Evolutionary conservation across 2,888 invertebrate genomes (phyloP).

Genomic region (Balanococcus diminutus): DNA sequence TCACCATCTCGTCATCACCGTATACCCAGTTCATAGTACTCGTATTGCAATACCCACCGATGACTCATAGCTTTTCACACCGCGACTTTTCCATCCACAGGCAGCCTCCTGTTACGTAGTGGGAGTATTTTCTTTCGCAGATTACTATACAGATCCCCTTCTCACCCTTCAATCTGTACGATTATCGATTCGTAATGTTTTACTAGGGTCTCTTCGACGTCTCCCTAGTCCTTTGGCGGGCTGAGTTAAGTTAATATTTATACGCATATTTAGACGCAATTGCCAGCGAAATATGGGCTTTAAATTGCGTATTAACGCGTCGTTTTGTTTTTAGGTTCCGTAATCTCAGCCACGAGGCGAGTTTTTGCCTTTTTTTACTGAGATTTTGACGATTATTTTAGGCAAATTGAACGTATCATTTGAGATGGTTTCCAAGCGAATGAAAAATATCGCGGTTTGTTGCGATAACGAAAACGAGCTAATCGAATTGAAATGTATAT

Average conservation of each 20-base stretch:
- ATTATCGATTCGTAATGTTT: neutral
- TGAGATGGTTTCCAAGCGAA: neutral
- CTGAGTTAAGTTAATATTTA: neutral
- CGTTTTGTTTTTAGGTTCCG: neutral
- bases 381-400: neutral
- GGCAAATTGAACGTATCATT: neutral
- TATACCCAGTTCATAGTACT: neutral
- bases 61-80: conserved; percentile 31
- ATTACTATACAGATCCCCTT: neutral
- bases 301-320: neutral
- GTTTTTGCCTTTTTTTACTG: neutral
- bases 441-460: neutral
- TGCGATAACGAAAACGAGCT: neutral
- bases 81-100: neutral
- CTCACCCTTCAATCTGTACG: neutral
- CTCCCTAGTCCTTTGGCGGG: neutral
- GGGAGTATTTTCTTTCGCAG: conserved; percentile 1
- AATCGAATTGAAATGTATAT: neutral
- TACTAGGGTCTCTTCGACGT: neutral
- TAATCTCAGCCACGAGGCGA: neutral
- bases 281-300: neutral
- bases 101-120: neutral
- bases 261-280: neutral
- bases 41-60: conserved; percentile 3
- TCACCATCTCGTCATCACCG: neutral